Conservation (phyloP, 2,888 invertebrate species). For the Aquatica leii region DNA sequence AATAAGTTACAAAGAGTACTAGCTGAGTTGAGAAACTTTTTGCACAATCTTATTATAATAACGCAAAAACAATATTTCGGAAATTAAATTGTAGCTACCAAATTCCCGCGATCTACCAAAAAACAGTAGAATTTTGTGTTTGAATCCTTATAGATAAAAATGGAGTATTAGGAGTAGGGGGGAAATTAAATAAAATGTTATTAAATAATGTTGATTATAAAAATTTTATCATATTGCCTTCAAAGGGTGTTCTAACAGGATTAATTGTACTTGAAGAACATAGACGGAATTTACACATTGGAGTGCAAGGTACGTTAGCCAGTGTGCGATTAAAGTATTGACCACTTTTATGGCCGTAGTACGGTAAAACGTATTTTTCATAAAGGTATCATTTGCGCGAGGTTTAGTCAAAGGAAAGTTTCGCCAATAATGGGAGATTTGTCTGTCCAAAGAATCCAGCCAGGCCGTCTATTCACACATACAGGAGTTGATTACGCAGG, state of each 20-base stretch:
- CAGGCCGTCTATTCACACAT: constrained; percentile 31
- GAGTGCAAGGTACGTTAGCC: constrained; percentile 31
- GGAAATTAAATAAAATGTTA: constrained; percentile 4
- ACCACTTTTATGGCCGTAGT: no score
- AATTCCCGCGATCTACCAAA: constrained; percentile 1
- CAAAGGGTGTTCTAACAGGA: background rate
- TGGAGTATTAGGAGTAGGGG: constrained; percentile 2
- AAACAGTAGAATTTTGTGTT: constrained; percentile 18
- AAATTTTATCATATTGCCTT: constrained; percentile 7
- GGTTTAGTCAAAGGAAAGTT: constrained; percentile 1
- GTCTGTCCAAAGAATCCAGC: constrained; percentile 35
- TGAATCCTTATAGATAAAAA: constrained; percentile 27
- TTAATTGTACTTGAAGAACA: constrained; percentile 4
- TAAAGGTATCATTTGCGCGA: background rate
- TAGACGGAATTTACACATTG: background rate
- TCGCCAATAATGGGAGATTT: constrained; percentile 46
- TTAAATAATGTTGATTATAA: constrained; percentile 7
- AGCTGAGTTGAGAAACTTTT: constrained; percentile 5
- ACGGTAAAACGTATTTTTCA: background rate
- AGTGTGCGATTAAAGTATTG: constrained; percentile 39
- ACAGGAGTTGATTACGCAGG: constrained; percentile 44
- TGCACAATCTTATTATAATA: constrained; percentile 1
- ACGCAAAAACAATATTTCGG: constrained; percentile 4
- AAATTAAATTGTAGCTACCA: background rate
- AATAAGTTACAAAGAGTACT: constrained; percentile 12